Percentiles rank a stretch among this genome's conserved stretches.
Conservation (phyloP, 2,113 vertebrate species). For the Lasiurus cinereus region DNA sequence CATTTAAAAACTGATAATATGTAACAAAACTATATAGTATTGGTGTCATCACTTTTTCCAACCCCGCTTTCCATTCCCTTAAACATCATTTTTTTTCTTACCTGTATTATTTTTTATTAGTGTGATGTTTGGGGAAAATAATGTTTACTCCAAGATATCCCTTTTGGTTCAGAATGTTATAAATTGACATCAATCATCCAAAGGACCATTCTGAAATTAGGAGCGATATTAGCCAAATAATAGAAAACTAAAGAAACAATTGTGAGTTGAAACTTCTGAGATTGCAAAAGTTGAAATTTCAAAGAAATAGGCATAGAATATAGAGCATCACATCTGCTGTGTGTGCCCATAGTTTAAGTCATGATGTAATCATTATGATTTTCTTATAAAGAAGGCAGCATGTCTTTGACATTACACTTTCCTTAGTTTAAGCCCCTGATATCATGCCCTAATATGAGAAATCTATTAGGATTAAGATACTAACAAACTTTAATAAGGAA, state of each 20-base stretch:
- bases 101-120: background rate
- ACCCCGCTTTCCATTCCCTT: fast-evolving
- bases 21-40: background rate
- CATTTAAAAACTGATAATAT: background rate
- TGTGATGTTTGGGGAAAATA: background rate
- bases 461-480: background rate
- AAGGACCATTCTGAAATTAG: background rate
- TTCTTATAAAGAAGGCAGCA: background rate
- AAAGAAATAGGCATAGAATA: background rate
- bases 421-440: background rate
- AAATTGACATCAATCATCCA: background rate
- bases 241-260: background rate
- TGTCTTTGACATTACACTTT: background rate
- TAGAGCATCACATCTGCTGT: background rate
- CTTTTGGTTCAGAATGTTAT: slow-evolving; percentile 10
- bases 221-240: background rate
- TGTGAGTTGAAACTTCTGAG: background rate
- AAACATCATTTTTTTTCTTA: background rate
- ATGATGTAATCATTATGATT: slow-evolving; percentile 5
- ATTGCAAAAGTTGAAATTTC: background rate
- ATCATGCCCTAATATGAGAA: background rate
- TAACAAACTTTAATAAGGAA: background rate
- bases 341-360: background rate
- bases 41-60: fast-evolving
- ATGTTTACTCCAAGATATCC: background rate